Evolutionary conservation across 2,113 vertebrate species (phyloP).

Genomic region (Kryptolebias marmoratus): DNA sequence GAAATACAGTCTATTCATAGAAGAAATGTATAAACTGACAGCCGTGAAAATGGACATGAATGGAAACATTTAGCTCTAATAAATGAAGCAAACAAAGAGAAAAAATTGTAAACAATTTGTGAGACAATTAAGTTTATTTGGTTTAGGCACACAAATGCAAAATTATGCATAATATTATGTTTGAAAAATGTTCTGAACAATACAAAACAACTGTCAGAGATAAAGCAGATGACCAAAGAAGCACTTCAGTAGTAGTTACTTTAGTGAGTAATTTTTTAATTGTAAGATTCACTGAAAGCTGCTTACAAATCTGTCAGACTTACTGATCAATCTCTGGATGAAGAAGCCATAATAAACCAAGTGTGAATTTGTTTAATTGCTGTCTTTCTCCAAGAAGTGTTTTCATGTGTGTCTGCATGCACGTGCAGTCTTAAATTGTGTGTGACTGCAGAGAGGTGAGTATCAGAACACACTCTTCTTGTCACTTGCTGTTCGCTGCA

Average conservation of each 20-base stretch:
- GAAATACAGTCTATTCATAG: constrained; percentile 71
- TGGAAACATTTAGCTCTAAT: constrained; percentile 55
- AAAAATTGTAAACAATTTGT: constrained; percentile 32
- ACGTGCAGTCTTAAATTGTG: constrained; percentile 2
- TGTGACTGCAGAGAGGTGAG: constrained; percentile 57
- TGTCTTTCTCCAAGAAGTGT: constrained; percentile 21
- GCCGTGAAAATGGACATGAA: constrained; percentile 71
- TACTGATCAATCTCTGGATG: constrained; percentile 7
- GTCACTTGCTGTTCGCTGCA: constrained; percentile 70
- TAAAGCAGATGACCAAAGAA: constrained; percentile 1
- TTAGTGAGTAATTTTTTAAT: neutral
- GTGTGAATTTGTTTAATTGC: constrained; percentile 7
- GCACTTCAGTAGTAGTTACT: neutral
- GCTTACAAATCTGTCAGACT: constrained; percentile 29
- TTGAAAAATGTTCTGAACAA: neutral
- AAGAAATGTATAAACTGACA: constrained; percentile 65
- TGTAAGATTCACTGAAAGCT: neutral
- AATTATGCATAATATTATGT: neutral
- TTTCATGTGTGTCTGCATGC: neutral
- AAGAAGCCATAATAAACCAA: constrained; percentile 10
- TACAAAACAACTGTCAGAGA: neutral
- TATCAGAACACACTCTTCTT: constrained; percentile 75
- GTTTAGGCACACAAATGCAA: constrained; percentile 17
- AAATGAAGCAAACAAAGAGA: constrained; percentile 59
- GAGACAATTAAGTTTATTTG: constrained; percentile 43